Conservation (phyloP, 2,113 vertebrate species). For the Calypte anna region DNA sequence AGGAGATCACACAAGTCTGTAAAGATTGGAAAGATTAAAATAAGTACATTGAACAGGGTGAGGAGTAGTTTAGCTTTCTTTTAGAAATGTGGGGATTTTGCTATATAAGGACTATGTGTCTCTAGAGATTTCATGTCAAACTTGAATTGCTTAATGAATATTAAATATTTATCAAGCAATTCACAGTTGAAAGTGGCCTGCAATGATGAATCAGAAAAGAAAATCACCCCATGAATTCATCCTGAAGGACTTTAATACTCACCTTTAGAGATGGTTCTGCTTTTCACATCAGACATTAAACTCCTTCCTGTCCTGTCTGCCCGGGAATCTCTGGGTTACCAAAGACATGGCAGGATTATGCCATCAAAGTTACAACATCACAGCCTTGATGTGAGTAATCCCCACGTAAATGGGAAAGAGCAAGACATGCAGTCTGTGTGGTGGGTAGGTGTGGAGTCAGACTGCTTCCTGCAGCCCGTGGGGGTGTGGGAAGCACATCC, state of each 20-base stretch:
- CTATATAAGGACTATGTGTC: not conserved
- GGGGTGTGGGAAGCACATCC: not conserved
- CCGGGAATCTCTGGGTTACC: not conserved
- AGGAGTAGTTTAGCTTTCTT: not conserved
- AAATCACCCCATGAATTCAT: not conserved
- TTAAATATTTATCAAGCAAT: slow-evolving; percentile 12
- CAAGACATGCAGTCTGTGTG: not conserved
- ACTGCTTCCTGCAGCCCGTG: not conserved
- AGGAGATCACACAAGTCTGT: not conserved
- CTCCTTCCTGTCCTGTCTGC: not conserved
- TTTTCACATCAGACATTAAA: not conserved
- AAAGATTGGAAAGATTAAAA: not conserved
- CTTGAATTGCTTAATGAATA: not conserved
- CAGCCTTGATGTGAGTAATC: not conserved
- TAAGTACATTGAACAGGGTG: not conserved
- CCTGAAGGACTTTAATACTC: not conserved
- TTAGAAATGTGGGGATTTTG: accelerated
- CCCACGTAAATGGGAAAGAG: not conserved
- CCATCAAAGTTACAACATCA: slow-evolving; percentile 30
- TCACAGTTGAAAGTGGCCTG: not conserved
- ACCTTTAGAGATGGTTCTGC: not conserved
- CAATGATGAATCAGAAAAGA: not conserved
- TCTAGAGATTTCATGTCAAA: not conserved
- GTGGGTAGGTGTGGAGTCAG: not conserved
- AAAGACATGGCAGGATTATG: not conserved